phyloP scores from a whole-genome alignment of 2,113 vertebrate species.

The Scatophagus argus region DNA sequence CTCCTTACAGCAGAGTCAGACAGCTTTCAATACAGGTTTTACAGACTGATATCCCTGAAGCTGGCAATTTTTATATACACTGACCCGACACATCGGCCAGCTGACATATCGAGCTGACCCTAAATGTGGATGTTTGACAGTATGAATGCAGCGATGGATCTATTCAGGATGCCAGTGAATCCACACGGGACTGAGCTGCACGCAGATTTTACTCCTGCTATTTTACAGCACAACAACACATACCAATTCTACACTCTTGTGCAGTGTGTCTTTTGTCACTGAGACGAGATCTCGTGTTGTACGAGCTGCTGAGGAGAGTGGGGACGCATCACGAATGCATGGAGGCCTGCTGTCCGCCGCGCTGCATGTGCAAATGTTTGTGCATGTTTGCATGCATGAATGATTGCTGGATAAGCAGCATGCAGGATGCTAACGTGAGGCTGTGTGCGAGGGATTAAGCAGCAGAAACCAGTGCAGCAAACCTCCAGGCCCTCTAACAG shows the following conservation, averaged over 20 bases:
- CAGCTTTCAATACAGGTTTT: slow-evolving; percentile 17
- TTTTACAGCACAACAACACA: background rate
- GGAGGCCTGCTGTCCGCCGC: background rate
- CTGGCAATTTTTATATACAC: background rate
- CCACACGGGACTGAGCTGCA: background rate
- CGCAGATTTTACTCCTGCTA: no score
- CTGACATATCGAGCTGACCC: slow-evolving; percentile 33
- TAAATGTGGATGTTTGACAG: slow-evolving; percentile 30
- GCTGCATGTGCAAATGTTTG: slow-evolving; percentile 13
- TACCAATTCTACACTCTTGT: no score
- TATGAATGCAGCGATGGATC: background rate
- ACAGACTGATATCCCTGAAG: slow-evolving; percentile 22
- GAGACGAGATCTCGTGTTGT: background rate
- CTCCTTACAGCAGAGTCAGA: background rate
- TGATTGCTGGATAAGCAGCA: slow-evolving; percentile 24
- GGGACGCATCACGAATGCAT: background rate
- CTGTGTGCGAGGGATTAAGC: slow-evolving; percentile 36
- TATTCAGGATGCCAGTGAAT: slow-evolving; percentile 20
- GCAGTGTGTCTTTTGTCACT: background rate
- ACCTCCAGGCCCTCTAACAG: slow-evolving; percentile 22
- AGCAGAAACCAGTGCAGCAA: slow-evolving; percentile 28
- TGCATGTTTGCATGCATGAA: slow-evolving; percentile 14
- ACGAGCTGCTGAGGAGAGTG: no score
- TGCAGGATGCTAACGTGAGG: slow-evolving; percentile 20
- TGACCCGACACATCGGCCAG: slow-evolving; percentile 37